These are phyloP conservation scores for Antennarius striatus DNA, from an alignment of 2,113 vertebrate species.

Conservation along the genomic window DNA sequence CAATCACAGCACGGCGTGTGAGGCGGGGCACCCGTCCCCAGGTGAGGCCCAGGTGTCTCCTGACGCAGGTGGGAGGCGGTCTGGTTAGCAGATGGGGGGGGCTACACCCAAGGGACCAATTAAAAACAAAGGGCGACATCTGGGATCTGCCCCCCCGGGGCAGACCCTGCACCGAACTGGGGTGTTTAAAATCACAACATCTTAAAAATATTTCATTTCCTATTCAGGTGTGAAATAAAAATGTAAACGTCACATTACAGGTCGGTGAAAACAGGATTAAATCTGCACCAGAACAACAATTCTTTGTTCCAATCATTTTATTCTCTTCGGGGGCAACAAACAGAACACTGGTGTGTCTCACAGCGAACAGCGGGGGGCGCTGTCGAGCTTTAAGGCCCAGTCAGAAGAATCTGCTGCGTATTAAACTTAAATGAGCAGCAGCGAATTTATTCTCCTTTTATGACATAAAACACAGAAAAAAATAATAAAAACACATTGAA, in stretches of 20 bases:
- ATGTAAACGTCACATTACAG: too few species aligned
- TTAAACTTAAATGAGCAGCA: too few species aligned
- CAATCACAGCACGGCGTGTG: background rate
- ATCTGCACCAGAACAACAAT: too few species aligned
- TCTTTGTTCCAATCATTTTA: conserved; percentile 19
- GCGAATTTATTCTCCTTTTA: too few species aligned
- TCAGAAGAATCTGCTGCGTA: too few species aligned
- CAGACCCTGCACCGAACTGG: background rate
- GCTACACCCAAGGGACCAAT: conserved; percentile 59
- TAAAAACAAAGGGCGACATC: conserved; percentile 48
- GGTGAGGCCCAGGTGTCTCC: conserved; percentile 27
- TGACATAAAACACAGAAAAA: too few species aligned
- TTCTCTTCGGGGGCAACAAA: background rate
- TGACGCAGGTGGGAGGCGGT: conserved; percentile 13
- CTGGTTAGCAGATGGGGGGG: conserved; percentile 24
- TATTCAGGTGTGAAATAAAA: too few species aligned
- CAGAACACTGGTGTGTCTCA: background rate
- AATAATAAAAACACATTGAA: too few species aligned
- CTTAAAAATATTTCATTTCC: too few species aligned
- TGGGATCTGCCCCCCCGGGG: background rate
- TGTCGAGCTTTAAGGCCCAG: background rate
- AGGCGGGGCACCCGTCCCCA: conserved; percentile 6
- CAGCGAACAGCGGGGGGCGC: conserved; percentile 15
- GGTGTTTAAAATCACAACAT: too few species aligned
- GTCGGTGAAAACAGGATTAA: too few species aligned